These are phyloP conservation scores for Electrona antarctica DNA, from an alignment of 2,113 vertebrate genomes.

Conservation along the genomic window DNA sequence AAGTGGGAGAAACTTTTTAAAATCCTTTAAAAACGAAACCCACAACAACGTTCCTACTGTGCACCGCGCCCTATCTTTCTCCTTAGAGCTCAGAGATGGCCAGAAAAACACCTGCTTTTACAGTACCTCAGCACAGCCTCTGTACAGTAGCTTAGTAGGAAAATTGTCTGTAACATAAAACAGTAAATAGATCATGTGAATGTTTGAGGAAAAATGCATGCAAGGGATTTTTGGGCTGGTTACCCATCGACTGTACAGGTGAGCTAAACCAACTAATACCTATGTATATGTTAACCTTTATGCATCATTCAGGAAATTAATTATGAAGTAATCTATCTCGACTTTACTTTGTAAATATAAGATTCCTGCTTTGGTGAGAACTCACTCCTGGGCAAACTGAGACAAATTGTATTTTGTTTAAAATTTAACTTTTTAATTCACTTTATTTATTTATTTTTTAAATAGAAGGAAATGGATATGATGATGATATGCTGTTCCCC, in stretches of 20 bases:
- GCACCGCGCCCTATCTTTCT: not conserved
- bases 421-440: constrained; percentile 12
- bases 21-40: not conserved
- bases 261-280: constrained; percentile 49
- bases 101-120: constrained; percentile 57
- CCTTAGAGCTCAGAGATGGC: constrained; percentile 44
- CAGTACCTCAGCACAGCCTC: constrained; percentile 64
- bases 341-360: constrained; percentile 73
- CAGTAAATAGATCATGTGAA: constrained; percentile 64
- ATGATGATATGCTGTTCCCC: constrained; percentile 19
- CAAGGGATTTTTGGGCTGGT: constrained; percentile 71
- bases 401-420: constrained; percentile 31
- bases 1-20: constrained; percentile 9
- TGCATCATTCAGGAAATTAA: constrained; percentile 56
- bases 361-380: constrained; percentile 31
- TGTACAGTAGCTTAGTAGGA: constrained; percentile 67
- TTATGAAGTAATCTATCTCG: constrained; percentile 44
- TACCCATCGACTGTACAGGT: constrained; percentile 73
- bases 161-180: constrained; percentile 63
- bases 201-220: constrained; percentile 68
- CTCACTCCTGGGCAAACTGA: constrained; percentile 8
- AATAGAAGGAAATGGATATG: constrained; percentile 20
- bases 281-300: constrained; percentile 62
- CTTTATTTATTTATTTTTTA: constrained; percentile 19
- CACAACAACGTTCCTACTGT: too few relatives aligned